Conservation (phyloP, 2,113 vertebrate species). For the Myotis davidii region DNA sequence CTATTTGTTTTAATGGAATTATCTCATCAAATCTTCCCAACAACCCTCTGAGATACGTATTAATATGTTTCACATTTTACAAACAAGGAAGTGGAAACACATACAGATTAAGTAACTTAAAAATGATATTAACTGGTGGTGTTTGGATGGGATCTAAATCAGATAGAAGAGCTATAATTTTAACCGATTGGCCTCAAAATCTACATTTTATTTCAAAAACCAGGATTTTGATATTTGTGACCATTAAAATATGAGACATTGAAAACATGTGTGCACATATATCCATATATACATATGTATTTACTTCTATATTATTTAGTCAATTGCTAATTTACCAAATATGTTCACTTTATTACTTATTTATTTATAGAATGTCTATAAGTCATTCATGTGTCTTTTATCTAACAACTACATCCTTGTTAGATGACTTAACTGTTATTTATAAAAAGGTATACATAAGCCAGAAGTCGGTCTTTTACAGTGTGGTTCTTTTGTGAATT, state of each 20-base stretch:
- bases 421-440: background rate
- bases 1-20: background rate
- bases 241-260: background rate
- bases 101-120: background rate
- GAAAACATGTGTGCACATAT: background rate
- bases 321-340: background rate
- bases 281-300: background rate
- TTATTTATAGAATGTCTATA: background rate
- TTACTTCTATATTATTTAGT: background rate
- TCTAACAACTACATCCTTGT: background rate
- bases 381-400: background rate
- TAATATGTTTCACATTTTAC: slow-evolving; percentile 1
- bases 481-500: background rate
- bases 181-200: background rate
- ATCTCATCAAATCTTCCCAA: background rate
- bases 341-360: background rate
- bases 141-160: background rate
- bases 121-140: background rate
- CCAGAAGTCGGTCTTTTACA: background rate
- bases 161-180: background rate
- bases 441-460: background rate
- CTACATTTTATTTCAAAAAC: slow-evolving; percentile 28
- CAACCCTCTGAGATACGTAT: background rate
- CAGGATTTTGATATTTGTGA: background rate
- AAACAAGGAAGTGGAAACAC: background rate